A percentile compares a stretch with the other conserved stretches of the same genome.
phyloP scores from a whole-genome alignment of 2,113 vertebrate species.

The Acanthisitta chloris region DNA sequence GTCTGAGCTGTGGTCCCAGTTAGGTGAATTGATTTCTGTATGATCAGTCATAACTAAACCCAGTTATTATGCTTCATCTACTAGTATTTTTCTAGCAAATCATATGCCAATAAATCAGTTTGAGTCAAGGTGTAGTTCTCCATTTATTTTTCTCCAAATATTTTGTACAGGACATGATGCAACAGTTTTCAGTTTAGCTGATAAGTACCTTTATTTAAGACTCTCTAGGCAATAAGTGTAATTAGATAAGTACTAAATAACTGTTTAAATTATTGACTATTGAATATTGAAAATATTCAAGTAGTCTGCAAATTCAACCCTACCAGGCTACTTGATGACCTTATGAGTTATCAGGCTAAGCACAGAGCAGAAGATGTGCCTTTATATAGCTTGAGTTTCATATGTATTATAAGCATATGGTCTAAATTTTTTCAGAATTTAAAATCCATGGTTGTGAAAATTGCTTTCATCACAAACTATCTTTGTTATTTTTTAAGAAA shows the following conservation, averaged over 20 bases:
- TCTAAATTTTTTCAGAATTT: background rate
- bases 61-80: background rate
- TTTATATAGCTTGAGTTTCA: background rate
- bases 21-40: background rate
- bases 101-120: background rate
- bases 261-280: background rate
- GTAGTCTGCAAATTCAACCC: background rate
- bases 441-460: background rate
- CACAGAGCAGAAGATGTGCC: background rate
- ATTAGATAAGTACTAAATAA: background rate
- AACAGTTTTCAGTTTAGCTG: background rate
- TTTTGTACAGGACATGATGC: background rate
- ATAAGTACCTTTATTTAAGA: background rate
- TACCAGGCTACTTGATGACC: accelerated
- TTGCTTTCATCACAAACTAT: background rate
- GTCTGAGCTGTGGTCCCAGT: background rate
- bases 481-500: background rate
- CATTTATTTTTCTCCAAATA: background rate
- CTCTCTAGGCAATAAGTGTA: background rate
- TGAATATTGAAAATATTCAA: background rate
- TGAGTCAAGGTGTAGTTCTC: background rate
- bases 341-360: background rate
- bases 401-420: background rate
- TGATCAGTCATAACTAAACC: background rate
- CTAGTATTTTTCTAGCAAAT: background rate